Evolutionary conservation across 2,888 invertebrate genomes (phyloP).

Genomic region (Drosophila niveifrons): DNA sequence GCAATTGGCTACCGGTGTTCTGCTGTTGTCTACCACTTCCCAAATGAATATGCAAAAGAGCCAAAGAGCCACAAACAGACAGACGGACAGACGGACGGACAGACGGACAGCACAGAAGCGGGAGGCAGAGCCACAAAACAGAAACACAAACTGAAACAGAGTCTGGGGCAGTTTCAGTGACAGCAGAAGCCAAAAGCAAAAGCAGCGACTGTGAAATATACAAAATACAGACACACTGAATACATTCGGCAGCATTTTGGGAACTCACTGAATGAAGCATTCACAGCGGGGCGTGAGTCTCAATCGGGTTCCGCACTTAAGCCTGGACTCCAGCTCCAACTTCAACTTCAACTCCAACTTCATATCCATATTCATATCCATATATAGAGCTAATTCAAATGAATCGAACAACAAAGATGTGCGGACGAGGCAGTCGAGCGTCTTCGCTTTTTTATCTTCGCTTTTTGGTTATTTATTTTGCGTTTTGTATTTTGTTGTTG

Average conservation of each 20-base stretch:
- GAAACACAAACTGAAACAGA: background rate
- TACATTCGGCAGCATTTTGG: background rate
- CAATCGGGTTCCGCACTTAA: background rate
- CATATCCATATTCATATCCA: background rate
- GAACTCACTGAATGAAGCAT: background rate
- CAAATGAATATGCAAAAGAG: slow-evolving; percentile 78
- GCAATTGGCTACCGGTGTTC: slow-evolving; percentile 83
- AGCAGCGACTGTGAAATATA: background rate
- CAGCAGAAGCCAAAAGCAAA: background rate
- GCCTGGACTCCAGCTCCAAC: background rate
- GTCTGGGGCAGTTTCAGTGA: background rate
- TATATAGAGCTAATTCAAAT: background rate
- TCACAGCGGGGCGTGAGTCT: slow-evolving; percentile 6
- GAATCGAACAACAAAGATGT: background rate
- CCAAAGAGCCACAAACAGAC: slow-evolving; percentile 9
- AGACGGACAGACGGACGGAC: slow-evolving; percentile 13
- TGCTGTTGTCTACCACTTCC: slow-evolving; percentile 45
- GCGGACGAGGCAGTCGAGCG: background rate
- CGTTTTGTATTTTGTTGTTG: background rate
- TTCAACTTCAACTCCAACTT: background rate
- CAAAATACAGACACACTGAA: background rate
- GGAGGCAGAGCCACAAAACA: background rate
- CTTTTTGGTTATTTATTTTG: background rate
- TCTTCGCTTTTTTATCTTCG: background rate
- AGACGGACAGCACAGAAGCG: slow-evolving; percentile 14